Base-by-base conservation (phyloP, 2,888 invertebrate genomes). In the Cenopis cana region DNA sequence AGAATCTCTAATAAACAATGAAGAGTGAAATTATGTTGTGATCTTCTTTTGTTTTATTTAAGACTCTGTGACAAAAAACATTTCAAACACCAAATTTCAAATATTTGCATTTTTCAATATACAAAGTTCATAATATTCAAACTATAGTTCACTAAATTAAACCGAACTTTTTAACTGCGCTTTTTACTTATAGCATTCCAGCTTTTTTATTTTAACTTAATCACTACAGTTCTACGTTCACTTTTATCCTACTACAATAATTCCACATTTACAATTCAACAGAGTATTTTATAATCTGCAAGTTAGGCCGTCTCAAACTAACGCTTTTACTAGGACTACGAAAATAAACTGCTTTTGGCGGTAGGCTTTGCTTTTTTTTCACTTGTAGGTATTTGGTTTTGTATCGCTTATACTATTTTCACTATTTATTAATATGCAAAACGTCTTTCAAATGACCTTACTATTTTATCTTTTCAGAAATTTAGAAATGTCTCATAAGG, bases 401-500 rank as follows among this genome's bases (percentile, higher is more conserved):
- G 65, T 60, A 70, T 54, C 54, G 70, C 70, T 70, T 70, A n/a
- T 49, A 69, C 0, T 59, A 55, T 74, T 76, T 70, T 76, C 70
- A 68, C 68, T 67, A 73, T 24, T 24, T 75, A 76, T 77, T 78
- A 73, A 76, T 81, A 75, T 74, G 79, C 77, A 78, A 77, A 79
- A 78, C 41, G 10, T n/a, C n/a, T 14, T 49, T 10, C 14, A 18
- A 56, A 24, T 20, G 14, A 18, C 4, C 29, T 54, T 14, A 17
- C 2, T 14, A 50, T 49, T 36, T 52, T 46, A 4, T n/a, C 46
- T n/a, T 46, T n/a, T 46, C 46, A 46, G 12, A n/a, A 46, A 8
- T 46, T 46, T 46, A 4, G 6, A n/a, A 12, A 6, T 46, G 41
- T 46, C n/a, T n/a, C 2, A 14, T 2, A 36, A 24, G 4, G 55